phyloP scores from a whole-genome alignment of 2,797 vertebrate genomes.

The Gallinago nigripennis region DNA sequence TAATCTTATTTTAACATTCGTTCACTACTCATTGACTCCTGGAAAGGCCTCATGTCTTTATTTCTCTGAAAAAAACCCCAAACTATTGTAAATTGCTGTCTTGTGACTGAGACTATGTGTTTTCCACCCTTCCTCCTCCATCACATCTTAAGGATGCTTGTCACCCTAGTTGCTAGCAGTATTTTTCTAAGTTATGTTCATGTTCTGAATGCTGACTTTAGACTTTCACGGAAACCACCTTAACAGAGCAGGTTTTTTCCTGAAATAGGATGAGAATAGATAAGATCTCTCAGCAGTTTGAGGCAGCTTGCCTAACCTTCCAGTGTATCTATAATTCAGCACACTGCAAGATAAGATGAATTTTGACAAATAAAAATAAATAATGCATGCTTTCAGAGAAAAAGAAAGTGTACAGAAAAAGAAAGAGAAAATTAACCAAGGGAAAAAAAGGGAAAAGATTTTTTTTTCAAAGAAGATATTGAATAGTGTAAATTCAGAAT shows the following conservation, averaged over 20 bases:
- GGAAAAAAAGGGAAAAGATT: not conserved
- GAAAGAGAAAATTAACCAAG: not conserved
- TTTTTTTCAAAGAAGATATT: not conserved
- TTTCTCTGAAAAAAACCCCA: not conserved
- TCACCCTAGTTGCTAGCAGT: not conserved
- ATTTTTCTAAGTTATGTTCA: not conserved
- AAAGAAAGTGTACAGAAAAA: not conserved
- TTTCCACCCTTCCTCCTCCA: not conserved
- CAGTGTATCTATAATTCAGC: constrained; percentile 29
- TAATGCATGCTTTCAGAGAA: not conserved
- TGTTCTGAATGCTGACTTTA: not conserved
- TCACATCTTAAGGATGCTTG: not conserved
- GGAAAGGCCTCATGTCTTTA: not conserved
- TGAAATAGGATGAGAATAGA: not conserved
- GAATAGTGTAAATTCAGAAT: not conserved
- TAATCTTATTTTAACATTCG: not conserved
- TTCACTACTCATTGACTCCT: not conserved
- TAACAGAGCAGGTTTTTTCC: not conserved
- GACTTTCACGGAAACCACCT: not conserved
- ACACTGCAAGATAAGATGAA: not conserved
- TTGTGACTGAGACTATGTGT: not conserved
- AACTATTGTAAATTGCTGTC: not conserved
- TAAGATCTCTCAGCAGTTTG: not conserved
- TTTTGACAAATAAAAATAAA: constrained; percentile 47
- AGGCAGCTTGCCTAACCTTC: not conserved